Conservation (phyloP, 2,113 vertebrate species). For the Lepisosteus oculatus region DNA sequence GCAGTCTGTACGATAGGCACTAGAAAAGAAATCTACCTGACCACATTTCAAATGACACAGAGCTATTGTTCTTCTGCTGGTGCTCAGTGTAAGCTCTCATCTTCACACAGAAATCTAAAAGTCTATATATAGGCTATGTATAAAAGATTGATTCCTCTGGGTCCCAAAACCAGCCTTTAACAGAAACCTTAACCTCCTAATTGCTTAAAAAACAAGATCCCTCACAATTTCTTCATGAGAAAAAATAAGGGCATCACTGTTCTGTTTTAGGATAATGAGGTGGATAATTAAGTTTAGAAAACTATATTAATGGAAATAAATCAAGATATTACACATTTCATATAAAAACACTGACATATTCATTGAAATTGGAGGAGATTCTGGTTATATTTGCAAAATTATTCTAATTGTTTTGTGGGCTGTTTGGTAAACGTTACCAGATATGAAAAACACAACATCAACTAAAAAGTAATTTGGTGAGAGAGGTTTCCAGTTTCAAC, state of each 20-base stretch:
- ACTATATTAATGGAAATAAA: too few relatives aligned
- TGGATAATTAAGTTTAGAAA: too few relatives aligned
- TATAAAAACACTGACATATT: too few relatives aligned
- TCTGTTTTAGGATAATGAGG: constrained; percentile 30
- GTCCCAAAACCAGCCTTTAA: constrained; percentile 3
- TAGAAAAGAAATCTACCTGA: constrained; percentile 40
- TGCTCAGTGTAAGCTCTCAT: constrained; percentile 44
- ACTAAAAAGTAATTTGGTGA: too few relatives aligned
- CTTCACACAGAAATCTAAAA: constrained; percentile 51
- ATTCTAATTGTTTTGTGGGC: too few relatives aligned
- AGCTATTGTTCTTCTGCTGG: constrained; percentile 53
- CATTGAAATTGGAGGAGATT: too few relatives aligned
- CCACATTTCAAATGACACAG: constrained; percentile 53
- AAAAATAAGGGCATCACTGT: constrained; percentile 22
- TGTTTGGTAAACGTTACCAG: too few relatives aligned
- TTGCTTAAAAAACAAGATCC: constrained; percentile 41
- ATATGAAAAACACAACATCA: too few relatives aligned
- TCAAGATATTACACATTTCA: too few relatives aligned
- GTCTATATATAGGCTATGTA: constrained; percentile 41
- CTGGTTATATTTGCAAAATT: too few relatives aligned
- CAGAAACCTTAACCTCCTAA: constrained; percentile 34
- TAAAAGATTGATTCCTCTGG: constrained; percentile 29
- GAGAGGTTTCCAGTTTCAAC: too few relatives aligned
- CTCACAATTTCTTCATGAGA: constrained; percentile 50
- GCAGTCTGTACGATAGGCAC: background rate